phyloP scores from a whole-genome alignment of 2,888 invertebrate species.

The Electrophaes corylata region DNA sequence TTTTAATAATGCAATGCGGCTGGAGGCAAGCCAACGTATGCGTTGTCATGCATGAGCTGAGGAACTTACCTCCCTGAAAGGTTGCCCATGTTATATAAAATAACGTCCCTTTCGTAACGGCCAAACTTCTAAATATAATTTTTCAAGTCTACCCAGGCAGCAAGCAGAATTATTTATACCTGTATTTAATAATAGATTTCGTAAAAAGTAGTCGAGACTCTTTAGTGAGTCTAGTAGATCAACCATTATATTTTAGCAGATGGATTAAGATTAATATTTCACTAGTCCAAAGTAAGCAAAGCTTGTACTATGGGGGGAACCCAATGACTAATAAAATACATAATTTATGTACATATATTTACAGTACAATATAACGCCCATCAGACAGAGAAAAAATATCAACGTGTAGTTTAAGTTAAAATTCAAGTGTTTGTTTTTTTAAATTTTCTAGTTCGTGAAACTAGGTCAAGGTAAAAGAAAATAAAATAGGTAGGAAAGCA shows the following conservation, averaged over 20 bases:
- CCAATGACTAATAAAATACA: too few relatives aligned
- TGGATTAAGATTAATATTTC: neutral
- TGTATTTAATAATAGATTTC: slow-evolving; percentile 25
- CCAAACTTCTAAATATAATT: slow-evolving; percentile 41
- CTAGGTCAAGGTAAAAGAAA: slow-evolving; percentile 42
- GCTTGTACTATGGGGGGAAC: too few relatives aligned
- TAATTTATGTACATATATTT: too few relatives aligned
- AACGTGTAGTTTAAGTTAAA: neutral
- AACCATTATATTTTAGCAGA: neutral
- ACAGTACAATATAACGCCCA: too few relatives aligned
- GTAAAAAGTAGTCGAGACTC: slow-evolving; percentile 9
- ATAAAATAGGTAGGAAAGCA: slow-evolving; percentile 34
- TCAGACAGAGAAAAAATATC: neutral
- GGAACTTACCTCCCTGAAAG: slow-evolving; percentile 46
- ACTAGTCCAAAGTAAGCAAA: too few relatives aligned
- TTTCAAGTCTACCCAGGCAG: slow-evolving; percentile 23
- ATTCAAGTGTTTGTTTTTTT: neutral
- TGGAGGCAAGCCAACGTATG: slow-evolving; percentile 50
- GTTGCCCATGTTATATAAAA: slow-evolving; percentile 55
- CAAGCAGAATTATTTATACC: slow-evolving; percentile 21
- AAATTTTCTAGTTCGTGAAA: slow-evolving; percentile 13
- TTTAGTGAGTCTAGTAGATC: neutral
- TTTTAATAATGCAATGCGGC: slow-evolving; percentile 66
- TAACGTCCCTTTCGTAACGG: slow-evolving; percentile 35
- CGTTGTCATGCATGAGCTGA: slow-evolving; percentile 63